Conservation (phyloP, 1,140 invertebrate genomes). For the Drosophila yakuba region DNA sequence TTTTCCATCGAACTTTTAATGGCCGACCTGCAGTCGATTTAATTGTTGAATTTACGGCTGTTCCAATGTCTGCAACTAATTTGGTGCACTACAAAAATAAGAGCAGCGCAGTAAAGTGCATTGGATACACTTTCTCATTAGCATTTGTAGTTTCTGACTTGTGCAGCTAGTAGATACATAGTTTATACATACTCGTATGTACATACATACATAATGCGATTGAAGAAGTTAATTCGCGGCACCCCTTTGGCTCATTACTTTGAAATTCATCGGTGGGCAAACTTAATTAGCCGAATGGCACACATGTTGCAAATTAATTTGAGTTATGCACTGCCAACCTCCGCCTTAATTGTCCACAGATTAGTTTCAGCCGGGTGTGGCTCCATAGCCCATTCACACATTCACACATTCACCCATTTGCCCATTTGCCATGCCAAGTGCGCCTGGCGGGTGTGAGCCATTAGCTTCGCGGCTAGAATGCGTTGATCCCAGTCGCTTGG, state of each 20-base stretch:
- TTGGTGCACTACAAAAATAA: slow-evolving; percentile 1
- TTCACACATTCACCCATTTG: no score
- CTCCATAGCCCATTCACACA: slow-evolving; percentile 3
- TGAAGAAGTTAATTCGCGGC: not conserved
- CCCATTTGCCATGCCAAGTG: slow-evolving; percentile 9
- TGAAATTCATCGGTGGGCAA: slow-evolving; percentile 36
- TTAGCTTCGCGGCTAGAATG: slow-evolving; percentile 43
- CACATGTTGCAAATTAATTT: slow-evolving; percentile 77
- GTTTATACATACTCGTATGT: no score
- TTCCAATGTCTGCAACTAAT: slow-evolving; percentile 16
- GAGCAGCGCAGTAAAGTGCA: not conserved
- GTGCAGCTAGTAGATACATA: no score
- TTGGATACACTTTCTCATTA: slow-evolving; percentile 6
- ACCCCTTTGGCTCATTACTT: slow-evolving; percentile 3
- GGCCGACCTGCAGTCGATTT: slow-evolving; percentile 43
- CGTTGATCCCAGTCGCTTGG: slow-evolving; percentile 50
- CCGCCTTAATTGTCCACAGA: slow-evolving; percentile 73
- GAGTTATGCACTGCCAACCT: slow-evolving; percentile 45
- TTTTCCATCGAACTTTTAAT: slow-evolving; percentile 52
- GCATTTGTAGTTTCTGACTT: not conserved
- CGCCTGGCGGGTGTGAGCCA: slow-evolving; percentile 68
- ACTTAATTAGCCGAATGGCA: slow-evolving; percentile 68
- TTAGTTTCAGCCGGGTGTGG: slow-evolving; percentile 75
- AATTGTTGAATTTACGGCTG: slow-evolving; percentile 45
- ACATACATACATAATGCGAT: not conserved